Percentiles rank a stretch among this genome's conserved stretches.
phyloP scores from a whole-genome alignment of 2,888 invertebrate species.

The Atethmia centrago region DNA sequence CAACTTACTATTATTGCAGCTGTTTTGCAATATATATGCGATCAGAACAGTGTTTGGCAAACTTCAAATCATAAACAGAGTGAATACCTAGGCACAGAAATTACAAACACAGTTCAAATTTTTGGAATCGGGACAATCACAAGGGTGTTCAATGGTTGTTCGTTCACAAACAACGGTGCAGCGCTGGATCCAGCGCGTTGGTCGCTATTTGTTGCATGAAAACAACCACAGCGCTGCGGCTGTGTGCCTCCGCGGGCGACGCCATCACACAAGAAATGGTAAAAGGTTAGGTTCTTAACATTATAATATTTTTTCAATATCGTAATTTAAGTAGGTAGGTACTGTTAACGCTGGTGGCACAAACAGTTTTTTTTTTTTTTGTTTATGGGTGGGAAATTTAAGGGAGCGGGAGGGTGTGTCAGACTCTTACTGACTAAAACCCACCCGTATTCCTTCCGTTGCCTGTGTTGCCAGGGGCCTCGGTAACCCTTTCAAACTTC shows the following conservation, averaged over 20 bases:
- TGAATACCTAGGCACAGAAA: conserved; percentile 13
- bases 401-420: no score
- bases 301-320: no score
- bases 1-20: background rate
- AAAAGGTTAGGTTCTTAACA: conserved; percentile 18
- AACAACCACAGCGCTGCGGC: conserved; percentile 56
- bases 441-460: no score
- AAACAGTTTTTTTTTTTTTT: no score
- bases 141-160: conserved; percentile 41
- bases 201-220: conserved; percentile 55
- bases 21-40: background rate
- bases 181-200: conserved; percentile 20
- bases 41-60: background rate
- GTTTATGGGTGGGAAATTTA: no score
- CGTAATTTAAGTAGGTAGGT: no score
- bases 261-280: background rate
- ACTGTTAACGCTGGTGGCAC: no score
- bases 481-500: no score
- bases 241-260: conserved; percentile 1
- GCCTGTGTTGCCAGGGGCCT: no score
- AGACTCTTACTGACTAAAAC: no score
- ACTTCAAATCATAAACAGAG: background rate
- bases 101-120: conserved; percentile 7
- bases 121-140: conserved; percentile 26
- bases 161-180: conserved; percentile 34